Conservation (phyloP, 2,797 vertebrate species). For the Notoglanidium macrostoma region DNA sequence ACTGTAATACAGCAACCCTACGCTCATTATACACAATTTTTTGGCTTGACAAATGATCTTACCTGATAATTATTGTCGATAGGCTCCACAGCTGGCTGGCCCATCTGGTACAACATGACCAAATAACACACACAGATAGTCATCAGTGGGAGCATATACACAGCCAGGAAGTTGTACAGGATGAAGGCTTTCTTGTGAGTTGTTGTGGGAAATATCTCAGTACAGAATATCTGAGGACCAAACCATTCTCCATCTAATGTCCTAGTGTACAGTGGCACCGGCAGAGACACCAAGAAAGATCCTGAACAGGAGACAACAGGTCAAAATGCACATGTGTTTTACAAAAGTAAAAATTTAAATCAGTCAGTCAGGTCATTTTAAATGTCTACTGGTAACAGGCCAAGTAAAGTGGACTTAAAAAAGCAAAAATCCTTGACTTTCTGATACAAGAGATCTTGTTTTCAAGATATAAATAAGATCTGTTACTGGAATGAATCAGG, state of each 20-base stretch:
- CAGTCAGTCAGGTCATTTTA: not conserved
- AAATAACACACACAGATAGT: constrained; percentile 71
- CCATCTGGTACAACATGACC: constrained; percentile 74
- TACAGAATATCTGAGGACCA: constrained; percentile 72
- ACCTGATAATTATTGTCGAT: constrained; percentile 69
- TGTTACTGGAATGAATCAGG: not conserved
- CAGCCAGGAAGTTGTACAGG: constrained; percentile 73
- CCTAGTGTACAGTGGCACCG: constrained; percentile 68
- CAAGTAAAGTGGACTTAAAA: not conserved
- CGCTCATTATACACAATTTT: not conserved
- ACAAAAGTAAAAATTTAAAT: not conserved
- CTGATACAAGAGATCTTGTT: not conserved
- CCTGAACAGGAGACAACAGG: constrained; percentile 52
- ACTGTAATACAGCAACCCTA: too few relatives aligned
- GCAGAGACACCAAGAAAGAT: constrained; percentile 69
- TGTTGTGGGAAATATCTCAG: constrained; percentile 68
- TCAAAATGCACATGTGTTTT: not conserved
- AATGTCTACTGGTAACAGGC: not conserved
- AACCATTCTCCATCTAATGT: constrained; percentile 72
- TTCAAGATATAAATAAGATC: not conserved
- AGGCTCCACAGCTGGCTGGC: constrained; percentile 67
- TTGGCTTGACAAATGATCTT: constrained; percentile 12
- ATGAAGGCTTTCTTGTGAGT: constrained; percentile 70
- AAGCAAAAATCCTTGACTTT: not conserved
- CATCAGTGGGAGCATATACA: constrained; percentile 72